A percentile compares a stretch with the other conserved stretches of the same genome.
Evolutionary conservation across 2,113 vertebrate genomes (phyloP).

Genomic region (Anarhynchus alexandrinus): DNA sequence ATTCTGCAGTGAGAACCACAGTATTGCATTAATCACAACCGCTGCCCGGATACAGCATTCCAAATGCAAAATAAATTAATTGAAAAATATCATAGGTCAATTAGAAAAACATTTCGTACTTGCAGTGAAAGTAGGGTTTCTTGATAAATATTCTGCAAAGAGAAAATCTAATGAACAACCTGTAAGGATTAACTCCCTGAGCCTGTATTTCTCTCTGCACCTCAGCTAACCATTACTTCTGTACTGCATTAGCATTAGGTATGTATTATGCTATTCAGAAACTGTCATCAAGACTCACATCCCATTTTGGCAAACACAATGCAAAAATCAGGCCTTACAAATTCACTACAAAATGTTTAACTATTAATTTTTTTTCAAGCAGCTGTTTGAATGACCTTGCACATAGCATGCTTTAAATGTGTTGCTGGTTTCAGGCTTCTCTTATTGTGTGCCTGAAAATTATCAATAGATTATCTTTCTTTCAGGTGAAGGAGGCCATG

Average conservation of each 20-base stretch:
- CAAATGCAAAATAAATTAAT: neutral
- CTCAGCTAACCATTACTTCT: neutral
- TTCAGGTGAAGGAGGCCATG: slow-evolving; percentile 98
- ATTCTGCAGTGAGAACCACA: neutral
- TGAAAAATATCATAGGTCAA: neutral
- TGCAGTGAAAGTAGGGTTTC: neutral
- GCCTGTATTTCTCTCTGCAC: neutral
- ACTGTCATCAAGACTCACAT: neutral
- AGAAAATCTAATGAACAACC: neutral
- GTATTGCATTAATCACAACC: neutral
- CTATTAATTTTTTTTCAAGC: neutral
- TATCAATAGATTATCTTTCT: neutral
- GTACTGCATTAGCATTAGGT: neutral
- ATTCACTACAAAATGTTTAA: neutral
- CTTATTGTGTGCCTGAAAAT: neutral
- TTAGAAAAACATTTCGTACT: neutral
- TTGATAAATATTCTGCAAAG: neutral
- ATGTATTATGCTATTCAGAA: neutral
- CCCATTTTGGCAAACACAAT: neutral
- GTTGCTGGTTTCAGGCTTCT: neutral
- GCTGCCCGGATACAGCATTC: neutral
- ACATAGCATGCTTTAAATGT: neutral
- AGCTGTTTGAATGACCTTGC: neutral
- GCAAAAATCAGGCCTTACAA: neutral
- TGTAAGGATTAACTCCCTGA: neutral